Evolutionary conservation across 2,888 invertebrate genomes (phyloP).

Genomic region (Neocrepidodera transversa): DNA sequence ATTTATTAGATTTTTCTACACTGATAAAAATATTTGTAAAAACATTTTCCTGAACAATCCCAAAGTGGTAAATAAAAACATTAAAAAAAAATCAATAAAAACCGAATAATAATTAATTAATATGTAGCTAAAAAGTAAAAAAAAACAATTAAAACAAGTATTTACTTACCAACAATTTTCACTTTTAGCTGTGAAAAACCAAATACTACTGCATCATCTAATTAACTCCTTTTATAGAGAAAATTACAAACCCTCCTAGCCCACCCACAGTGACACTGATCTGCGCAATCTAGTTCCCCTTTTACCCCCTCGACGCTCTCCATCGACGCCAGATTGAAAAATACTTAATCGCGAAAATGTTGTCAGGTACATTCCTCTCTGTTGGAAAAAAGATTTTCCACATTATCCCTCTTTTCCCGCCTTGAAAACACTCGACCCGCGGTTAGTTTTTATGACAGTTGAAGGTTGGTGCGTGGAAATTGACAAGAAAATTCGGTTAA

Average conservation of each 20-base stretch:
- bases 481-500: background rate
- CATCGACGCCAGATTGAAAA: too few species aligned
- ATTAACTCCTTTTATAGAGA: constrained; percentile 42
- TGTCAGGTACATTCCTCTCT: constrained; percentile 22
- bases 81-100: too few species aligned
- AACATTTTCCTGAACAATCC: too few species aligned
- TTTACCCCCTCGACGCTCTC: constrained; percentile 37
- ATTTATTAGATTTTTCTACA: too few species aligned
- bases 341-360: constrained; percentile 22
- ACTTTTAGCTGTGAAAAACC: too few species aligned
- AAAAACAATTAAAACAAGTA: too few species aligned
- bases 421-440: constrained; percentile 10
- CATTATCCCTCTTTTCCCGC: background rate
- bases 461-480: constrained; percentile 6
- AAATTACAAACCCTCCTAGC: constrained; percentile 35
- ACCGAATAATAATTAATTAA: too few species aligned
- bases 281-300: constrained; percentile 43
- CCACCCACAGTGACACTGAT: constrained; percentile 32
- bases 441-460: constrained; percentile 23
- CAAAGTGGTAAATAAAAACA: too few species aligned
- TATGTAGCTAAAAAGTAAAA: too few species aligned
- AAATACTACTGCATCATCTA: constrained; percentile 22
- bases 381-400: background rate
- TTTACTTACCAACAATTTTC: too few species aligned
- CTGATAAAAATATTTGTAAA: too few species aligned